These are phyloP conservation scores for Panthera tigris DNA, from an alignment of 2,113 vertebrate genomes.

Conservation along the genomic window DNA sequence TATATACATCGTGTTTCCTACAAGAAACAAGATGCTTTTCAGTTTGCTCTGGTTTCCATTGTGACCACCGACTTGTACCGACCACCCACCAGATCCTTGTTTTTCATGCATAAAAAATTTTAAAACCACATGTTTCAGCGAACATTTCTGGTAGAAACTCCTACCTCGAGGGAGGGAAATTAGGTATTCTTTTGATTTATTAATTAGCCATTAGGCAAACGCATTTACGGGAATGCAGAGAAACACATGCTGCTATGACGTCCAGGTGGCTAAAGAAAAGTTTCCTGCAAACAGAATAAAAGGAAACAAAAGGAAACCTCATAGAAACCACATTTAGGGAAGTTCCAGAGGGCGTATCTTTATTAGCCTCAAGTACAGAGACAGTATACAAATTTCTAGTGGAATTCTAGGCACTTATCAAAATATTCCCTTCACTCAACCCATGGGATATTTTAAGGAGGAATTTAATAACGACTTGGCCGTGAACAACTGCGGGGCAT, in stretches of 20 bases:
- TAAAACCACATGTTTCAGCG: conserved; percentile 59
- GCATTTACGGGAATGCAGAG: conserved; percentile 17
- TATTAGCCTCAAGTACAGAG: not conserved
- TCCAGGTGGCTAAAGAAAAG: conserved; percentile 25
- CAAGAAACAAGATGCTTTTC: conserved; percentile 32
- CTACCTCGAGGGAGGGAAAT: conserved; percentile 36
- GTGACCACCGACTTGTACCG: conserved; percentile 48
- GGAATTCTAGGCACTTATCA: conserved; percentile 48
- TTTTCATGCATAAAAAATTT: conserved; percentile 69
- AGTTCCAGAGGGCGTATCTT: not conserved
- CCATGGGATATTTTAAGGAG: conserved; percentile 33
- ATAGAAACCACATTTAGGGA: not conserved
- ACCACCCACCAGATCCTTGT: conserved; percentile 64
- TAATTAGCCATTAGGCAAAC: not conserved
- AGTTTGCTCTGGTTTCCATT: conserved; percentile 21
- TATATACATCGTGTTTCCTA: not conserved
- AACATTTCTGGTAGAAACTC: conserved; percentile 50
- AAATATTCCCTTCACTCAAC: conserved; percentile 19
- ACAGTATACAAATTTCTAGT: not conserved
- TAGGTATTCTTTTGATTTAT: conserved; percentile 39
- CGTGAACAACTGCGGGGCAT: not conserved
- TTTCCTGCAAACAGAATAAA: conserved; percentile 49
- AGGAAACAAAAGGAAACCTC: not conserved
- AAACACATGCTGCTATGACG: not conserved
- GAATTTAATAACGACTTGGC: conserved; percentile 48